Percentiles rank a stretch among this genome's conserved stretches.
phyloP scores from a whole-genome alignment of 2,113 vertebrate genomes.

The Dipodomys ordii region DNA sequence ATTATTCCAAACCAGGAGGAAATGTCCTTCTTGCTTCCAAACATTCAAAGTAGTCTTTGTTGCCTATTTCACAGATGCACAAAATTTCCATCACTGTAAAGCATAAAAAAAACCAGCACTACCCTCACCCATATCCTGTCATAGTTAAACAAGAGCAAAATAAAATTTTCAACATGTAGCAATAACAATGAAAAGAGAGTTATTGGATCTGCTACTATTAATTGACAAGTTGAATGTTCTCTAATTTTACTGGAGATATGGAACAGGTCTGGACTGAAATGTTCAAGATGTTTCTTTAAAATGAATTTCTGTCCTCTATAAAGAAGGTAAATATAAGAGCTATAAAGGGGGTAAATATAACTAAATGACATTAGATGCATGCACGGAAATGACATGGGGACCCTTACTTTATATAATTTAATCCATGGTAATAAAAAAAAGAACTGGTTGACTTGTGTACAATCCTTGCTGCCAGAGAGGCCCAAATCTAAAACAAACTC shows the following conservation, averaged over 20 bases:
- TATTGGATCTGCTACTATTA: conserved; percentile 8
- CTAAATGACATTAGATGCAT: too few species aligned
- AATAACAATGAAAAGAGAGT: conserved; percentile 43
- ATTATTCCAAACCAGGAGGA: conserved; percentile 67
- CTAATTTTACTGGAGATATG: neutral
- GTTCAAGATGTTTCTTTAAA: neutral
- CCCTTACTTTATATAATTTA: too few species aligned
- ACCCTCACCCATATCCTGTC: neutral
- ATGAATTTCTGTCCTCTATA: neutral
- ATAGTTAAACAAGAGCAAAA: neutral
- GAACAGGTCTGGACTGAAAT: neutral
- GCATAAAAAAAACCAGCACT: neutral
- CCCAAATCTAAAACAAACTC: neutral
- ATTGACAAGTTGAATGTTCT: neutral
- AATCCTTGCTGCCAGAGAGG: conserved; percentile 12
- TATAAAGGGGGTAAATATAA: too few species aligned
- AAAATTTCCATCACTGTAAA: conserved; percentile 36
- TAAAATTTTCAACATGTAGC: neutral
- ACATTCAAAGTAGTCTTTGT: conserved; percentile 40
- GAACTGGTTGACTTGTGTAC: neutral
- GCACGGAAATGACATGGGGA: too few species aligned
- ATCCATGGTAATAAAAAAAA: too few species aligned
- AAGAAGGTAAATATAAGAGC: too few species aligned
- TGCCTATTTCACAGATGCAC: conserved; percentile 37
- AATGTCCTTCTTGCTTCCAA: conserved; percentile 66